These are phyloP conservation scores for Dicrurus megarhynchus DNA, from an alignment of 2,113 vertebrate genomes.

Conservation along the genomic window DNA sequence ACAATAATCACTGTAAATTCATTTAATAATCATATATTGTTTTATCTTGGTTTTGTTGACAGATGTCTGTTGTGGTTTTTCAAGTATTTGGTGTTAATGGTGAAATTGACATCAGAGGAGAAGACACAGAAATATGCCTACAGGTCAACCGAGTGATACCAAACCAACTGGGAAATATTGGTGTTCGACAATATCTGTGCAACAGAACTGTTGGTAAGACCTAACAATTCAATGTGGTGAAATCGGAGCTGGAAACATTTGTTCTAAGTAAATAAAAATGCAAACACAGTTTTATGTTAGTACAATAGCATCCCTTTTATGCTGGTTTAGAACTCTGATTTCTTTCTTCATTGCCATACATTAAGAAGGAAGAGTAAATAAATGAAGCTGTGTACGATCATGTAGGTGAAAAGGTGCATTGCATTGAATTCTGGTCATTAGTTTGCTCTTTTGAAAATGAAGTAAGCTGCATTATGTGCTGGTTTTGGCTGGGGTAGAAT, in stretches of 20 bases:
- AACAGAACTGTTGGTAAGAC: constrained; percentile 89
- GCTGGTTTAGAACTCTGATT: background rate
- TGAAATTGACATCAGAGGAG: constrained; percentile 86
- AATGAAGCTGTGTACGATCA: background rate
- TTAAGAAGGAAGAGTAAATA: background rate
- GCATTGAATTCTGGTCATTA: background rate
- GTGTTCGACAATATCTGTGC: constrained; percentile 90
- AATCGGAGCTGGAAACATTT: background rate
- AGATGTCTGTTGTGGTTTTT: constrained; percentile 96
- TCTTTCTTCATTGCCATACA: background rate
- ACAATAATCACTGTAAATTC: background rate
- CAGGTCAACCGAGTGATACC: constrained; percentile 86
- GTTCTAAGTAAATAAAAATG: background rate
- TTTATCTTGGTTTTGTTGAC: constrained; percentile 47
- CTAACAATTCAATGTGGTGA: background rate
- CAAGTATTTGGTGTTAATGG: constrained; percentile 89
- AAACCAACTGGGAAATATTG: constrained; percentile 90
- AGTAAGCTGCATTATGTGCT: background rate
- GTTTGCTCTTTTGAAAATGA: background rate
- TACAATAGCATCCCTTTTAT: background rate
- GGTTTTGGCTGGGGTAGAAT: background rate
- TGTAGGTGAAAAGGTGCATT: background rate
- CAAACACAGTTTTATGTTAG: background rate
- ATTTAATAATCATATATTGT: background rate
- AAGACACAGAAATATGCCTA: constrained; percentile 87